These are phyloP conservation scores for Chlorospingus semifuscus DNA, from an alignment of 2,797 vertebrate genomes.

Conservation along the genomic window DNA sequence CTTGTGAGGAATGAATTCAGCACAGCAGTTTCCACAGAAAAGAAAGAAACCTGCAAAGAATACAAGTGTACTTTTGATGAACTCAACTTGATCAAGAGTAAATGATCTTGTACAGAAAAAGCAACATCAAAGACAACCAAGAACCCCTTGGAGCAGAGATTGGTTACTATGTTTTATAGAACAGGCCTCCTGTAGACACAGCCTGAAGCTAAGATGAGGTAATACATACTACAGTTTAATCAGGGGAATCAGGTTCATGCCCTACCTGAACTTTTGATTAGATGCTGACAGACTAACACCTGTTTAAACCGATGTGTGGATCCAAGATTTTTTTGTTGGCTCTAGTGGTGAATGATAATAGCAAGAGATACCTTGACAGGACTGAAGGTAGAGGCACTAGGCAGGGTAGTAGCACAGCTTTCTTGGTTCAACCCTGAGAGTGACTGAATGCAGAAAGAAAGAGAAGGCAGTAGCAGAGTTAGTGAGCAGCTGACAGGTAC, in stretches of 20 bases:
- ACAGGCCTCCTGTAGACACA: neutral
- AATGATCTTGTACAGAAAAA: neutral
- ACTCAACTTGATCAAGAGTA: neutral
- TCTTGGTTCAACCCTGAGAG: conserved; percentile 73
- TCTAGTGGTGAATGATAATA: conserved; percentile 49
- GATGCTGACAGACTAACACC: conserved; percentile 39
- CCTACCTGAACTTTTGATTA: conserved; percentile 34
- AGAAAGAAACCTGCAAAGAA: neutral
- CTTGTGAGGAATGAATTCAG: neutral
- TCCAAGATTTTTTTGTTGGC: conserved; percentile 12
- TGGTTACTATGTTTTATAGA: neutral
- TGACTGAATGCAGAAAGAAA: conserved; percentile 72
- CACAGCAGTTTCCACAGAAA: neutral
- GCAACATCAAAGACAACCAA: conserved; percentile 7
- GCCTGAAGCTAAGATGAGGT: conserved; percentile 38
- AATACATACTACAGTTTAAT: neutral
- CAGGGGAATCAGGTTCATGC: neutral
- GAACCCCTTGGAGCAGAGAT: neutral
- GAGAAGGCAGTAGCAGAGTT: conserved; percentile 60
- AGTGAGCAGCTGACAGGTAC: conserved; percentile 13
- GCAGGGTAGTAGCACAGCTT: conserved; percentile 68
- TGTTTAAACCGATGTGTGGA: conserved; percentile 16
- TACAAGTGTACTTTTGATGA: neutral
- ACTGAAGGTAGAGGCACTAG: conserved; percentile 72
- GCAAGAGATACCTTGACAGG: conserved; percentile 76